A percentile compares a stretch with the other conserved stretches of the same genome.
Evolutionary conservation across 2,888 invertebrate genomes (phyloP).

Genomic region (Thereva nobilitata): DNA sequence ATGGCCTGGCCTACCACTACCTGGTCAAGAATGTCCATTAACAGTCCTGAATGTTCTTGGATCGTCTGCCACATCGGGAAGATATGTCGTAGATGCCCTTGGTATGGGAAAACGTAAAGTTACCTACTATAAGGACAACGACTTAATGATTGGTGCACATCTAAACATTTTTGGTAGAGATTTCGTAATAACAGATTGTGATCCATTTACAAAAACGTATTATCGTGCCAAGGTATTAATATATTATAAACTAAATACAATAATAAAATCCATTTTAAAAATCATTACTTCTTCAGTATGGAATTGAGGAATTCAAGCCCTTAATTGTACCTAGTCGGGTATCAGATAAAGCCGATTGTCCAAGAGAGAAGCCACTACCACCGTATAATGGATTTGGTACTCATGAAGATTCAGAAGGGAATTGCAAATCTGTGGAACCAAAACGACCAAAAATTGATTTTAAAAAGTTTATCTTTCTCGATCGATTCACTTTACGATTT

Average conservation of each 20-base stretch:
- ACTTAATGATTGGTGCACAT: constrained; percentile 80
- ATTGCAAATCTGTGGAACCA: constrained; percentile 79
- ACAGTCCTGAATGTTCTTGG: constrained; percentile 68
- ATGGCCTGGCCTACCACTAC: constrained; percentile 51
- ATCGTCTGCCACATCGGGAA: constrained; percentile 59
- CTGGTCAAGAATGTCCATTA: constrained; percentile 58
- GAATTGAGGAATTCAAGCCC: constrained; percentile 53
- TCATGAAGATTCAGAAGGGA: constrained; percentile 86
- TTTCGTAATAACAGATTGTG: constrained; percentile 80
- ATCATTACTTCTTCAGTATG: constrained; percentile 48
- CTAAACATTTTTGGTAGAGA: constrained; percentile 82
- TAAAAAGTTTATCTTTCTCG: constrained; percentile 78
- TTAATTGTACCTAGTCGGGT: constrained; percentile 47
- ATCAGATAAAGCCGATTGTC: constrained; percentile 43
- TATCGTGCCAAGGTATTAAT: constrained; percentile 67
- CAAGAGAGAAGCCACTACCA: constrained; percentile 61
- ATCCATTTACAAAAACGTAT: constrained; percentile 82
- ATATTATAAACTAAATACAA: background rate
- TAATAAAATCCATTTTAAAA: background rate
- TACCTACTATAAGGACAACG: constrained; percentile 57
- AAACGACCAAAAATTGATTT: constrained; percentile 78
- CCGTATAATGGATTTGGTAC: constrained; percentile 92
- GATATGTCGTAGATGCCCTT: constrained; percentile 65
- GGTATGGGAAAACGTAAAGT: constrained; percentile 60
- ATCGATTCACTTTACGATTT: constrained; percentile 77